phyloP scores from a whole-genome alignment of 1,140 invertebrate genomes.

The Cataglyphis hispanica region DNA sequence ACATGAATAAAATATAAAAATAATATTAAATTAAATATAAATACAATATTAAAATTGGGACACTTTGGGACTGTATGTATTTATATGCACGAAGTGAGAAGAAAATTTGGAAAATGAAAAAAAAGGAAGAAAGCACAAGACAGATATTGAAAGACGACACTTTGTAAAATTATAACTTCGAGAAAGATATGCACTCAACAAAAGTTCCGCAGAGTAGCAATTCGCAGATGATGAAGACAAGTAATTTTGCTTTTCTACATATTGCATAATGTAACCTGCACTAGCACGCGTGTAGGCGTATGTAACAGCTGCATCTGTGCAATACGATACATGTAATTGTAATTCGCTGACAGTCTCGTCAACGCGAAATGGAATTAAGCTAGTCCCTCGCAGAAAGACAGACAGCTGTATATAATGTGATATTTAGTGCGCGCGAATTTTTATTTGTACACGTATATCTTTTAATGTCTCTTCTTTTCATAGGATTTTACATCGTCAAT shows the following conservation, averaged over 20 bases:
- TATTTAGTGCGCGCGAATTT: conserved; percentile 73
- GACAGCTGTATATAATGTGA: conserved; percentile 83
- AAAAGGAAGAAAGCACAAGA: not conserved
- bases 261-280: not conserved
- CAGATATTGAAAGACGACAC: no score
- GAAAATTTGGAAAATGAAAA: not conserved
- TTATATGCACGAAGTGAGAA: not conserved
- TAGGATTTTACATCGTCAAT: not conserved
- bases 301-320: conserved; percentile 51
- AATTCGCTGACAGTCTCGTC: conserved; percentile 53
- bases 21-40: no score
- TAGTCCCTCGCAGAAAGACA: conserved; percentile 80
- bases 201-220: no score
- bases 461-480: not conserved
- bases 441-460: conserved; percentile 58
- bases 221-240: no score
- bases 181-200: no score
- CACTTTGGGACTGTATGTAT: not conserved
- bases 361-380: conserved; percentile 73
- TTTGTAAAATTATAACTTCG: no score
- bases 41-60: no score
- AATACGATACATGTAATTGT: conserved; percentile 41
- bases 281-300: not conserved
- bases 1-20: not conserved
- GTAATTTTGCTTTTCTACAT: not conserved